Evolutionary conservation across 2,113 vertebrate genomes (phyloP), one percentile per base, ranked within the genome.

Genomic region (Hippocampus zosterae): DNA sequence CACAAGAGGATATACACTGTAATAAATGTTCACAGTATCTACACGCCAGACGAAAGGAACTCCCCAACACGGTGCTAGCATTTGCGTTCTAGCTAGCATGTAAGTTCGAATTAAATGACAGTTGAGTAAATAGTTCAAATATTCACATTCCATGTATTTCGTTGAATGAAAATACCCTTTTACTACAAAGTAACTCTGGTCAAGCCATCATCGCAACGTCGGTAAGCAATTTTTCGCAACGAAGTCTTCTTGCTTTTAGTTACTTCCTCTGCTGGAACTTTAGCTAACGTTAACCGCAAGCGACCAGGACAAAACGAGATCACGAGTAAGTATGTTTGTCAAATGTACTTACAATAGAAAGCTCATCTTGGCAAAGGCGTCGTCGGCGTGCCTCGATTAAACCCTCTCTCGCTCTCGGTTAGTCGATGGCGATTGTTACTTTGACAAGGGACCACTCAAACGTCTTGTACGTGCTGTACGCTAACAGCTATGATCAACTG

Each of bases 291-390:
- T 85, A 79, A 86, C 77, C 77, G 61, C 75, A 83, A 71, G 61
- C 77, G 63, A n/a, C 59, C 66, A 37, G 50, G 67, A 41, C 16
- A 68, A 85, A 67, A 74, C 48, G 7, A 1, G 69, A 44, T 59
- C 60, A 41, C 11, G 69, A 81, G 63, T 73, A 25, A 53, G 63
- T 10, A 18, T 42, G 29, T 33, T 71, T 7, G 23, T 7, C 37
- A 18, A 56, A 33, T 77, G 73, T 88, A 92, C 92, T 92, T 81
- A 93, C 92, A 93, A 93, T 71, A 93, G 82, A 87, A 93, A 93
- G 90, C 91, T 92, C 92, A 93, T 93, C 80, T 81, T 88, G 78
- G 78, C 59, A 74, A 66, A 81, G 60, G 69, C 12, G 75, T 76
- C 69, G 70, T 72, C 33, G 33, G 10, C 50, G 60, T 64, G 46